Evolutionary conservation across 2,888 invertebrate species (phyloP).

Genomic region (Acrobasis suavella): DNA sequence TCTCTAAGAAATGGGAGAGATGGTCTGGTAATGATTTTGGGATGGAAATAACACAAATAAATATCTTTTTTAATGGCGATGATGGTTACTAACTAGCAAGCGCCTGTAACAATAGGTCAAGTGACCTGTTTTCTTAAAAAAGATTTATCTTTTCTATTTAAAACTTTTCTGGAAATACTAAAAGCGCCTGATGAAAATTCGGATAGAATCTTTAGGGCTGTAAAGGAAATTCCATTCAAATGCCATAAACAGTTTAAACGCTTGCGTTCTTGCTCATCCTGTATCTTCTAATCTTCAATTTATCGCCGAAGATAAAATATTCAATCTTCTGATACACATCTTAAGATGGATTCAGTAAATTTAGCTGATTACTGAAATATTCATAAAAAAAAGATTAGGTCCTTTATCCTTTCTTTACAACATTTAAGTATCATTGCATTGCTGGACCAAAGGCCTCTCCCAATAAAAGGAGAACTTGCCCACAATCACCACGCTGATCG

Average conservation of each 20-base stretch:
- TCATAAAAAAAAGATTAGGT: not conserved
- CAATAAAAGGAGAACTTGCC: no score
- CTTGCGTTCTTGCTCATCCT: slow-evolving; percentile 14
- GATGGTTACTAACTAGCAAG: no score
- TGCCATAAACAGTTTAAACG: slow-evolving; percentile 10
- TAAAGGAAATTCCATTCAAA: slow-evolving; percentile 11
- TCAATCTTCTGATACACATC: slow-evolving; percentile 11
- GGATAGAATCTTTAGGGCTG: not conserved
- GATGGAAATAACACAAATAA: no score
- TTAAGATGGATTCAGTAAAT: slow-evolving; percentile 5
- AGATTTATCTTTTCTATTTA: not conserved
- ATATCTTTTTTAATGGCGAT: no score
- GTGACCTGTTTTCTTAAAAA: no score
- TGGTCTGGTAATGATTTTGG: no score
- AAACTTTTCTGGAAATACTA: not conserved
- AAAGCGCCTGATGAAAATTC: slow-evolving; percentile 1
- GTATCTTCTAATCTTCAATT: slow-evolving; percentile 19
- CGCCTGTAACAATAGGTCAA: no score
- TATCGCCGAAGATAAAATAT: slow-evolving; percentile 19
- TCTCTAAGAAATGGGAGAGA: no score
- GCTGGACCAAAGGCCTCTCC: no score
- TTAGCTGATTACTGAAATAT: not conserved
- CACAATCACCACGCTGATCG: no score
- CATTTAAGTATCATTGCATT: no score
- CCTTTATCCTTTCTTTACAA: no score